Evolutionary conservation across 2,113 vertebrate species (phyloP), one percentile per base, ranked within the genome.

Genomic region (Ptilorrhoa leucosticta): DNA sequence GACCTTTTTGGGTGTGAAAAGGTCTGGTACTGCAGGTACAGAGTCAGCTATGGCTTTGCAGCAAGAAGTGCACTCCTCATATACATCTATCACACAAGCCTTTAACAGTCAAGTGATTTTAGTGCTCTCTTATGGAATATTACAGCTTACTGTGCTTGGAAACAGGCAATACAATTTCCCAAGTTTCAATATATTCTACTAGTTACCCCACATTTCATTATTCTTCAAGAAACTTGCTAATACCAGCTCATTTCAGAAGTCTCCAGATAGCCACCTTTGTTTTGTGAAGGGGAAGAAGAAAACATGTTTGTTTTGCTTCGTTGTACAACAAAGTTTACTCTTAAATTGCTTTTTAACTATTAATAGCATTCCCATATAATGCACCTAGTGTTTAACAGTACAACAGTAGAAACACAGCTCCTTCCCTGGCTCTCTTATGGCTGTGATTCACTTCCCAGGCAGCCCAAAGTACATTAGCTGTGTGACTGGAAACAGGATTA

Each of bases 401-500:
- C 30, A 84, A 37, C 5, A 51, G 47, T 13, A 84, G 70, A 53
- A 79, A 40, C 14, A 76, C 8, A 48, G 56, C 45, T 79, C n/a
- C 24, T 90, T 53, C 44, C 61, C 22, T 78, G 44, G 44, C 31
- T 87, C 40, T 61, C 51, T 51, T 61, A 39, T 1, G 11, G 48
- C 71, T 79, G 28, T 10, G 26, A 78, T 83, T 93, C 57, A 57
- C 22, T 61, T 60, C 71, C 84, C 39, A 15, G 60, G 44, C 44
- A 94, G 94, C 39, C 61, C 37, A 80, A 85, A 85, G 47, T 66
- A 89, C 65, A 64, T 89, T 40, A 89, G 69, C 68, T 31, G 10
- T 71, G 72, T 78, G 69, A 91, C 57, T 68, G 69, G 77, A 89
- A 94, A 92, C 22, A 87, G 65, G 76, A 84, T 92, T 89, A 94